Evolutionary conservation across 2,888 invertebrate genomes (phyloP).

Genomic region (Acholoe squamosa): DNA sequence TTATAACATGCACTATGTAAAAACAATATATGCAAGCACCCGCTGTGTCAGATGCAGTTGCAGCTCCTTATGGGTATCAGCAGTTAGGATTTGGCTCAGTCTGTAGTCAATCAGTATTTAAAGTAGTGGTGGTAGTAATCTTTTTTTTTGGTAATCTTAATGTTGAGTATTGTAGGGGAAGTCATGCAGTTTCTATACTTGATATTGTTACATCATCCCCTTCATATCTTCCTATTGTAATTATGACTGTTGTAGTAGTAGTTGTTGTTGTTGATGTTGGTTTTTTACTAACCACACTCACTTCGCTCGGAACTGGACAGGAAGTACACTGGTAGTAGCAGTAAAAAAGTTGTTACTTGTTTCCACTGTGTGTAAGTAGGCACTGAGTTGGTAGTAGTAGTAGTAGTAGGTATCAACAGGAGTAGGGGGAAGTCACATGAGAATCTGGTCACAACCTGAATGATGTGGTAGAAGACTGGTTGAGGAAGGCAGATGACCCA

Average conservation of each 20-base stretch:
- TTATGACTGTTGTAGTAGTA: neutral
- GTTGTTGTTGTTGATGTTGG: neutral
- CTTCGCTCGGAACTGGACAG: neutral
- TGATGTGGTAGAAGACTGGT: neutral
- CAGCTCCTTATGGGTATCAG: too few relatives aligned
- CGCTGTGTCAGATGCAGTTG: too few relatives aligned
- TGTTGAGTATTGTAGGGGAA: too few relatives aligned
- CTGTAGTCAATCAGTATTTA: neutral
- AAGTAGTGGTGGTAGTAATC: neutral
- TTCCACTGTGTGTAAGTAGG: neutral
- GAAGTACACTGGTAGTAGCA: neutral
- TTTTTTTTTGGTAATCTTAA: neutral
- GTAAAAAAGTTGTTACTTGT: neutral
- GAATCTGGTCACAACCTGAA: slow-evolving; percentile 25
- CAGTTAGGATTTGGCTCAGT: neutral
- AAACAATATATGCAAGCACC: too few relatives aligned
- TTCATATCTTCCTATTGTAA: neutral
- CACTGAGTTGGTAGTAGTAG: neutral
- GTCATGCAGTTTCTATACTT: too few relatives aligned
- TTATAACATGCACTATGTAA: too few relatives aligned
- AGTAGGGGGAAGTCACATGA: neutral
- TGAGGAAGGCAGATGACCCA: neutral
- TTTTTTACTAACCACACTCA: neutral
- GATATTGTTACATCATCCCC: too few relatives aligned
- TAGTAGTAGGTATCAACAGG: neutral